phyloP scores from a whole-genome alignment of 2,113 vertebrate genomes.

The Porphyrio hochstetteri region DNA sequence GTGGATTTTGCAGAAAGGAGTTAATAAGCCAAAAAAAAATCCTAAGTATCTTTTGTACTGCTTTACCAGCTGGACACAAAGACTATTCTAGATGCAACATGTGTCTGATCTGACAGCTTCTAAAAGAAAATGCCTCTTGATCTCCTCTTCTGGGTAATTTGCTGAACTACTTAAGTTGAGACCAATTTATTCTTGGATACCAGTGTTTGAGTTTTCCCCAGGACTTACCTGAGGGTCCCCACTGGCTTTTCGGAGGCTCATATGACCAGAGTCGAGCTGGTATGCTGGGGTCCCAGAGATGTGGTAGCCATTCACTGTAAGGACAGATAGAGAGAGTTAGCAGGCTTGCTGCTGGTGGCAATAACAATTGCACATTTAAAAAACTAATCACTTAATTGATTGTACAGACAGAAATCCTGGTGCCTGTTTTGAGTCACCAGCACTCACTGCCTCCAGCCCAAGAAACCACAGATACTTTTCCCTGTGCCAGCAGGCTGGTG shows the following conservation, averaged over 20 bases:
- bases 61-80: not conserved
- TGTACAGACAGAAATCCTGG: not conserved
- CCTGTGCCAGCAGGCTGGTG: not conserved
- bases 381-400: not conserved
- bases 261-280: constrained; percentile 83
- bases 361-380: not conserved
- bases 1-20: not conserved
- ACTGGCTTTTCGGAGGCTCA: constrained; percentile 82
- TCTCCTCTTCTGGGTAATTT: not conserved
- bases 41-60: not conserved
- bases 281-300: constrained; percentile 83
- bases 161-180: not conserved
- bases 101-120: not conserved
- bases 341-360: not conserved
- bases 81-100: not conserved
- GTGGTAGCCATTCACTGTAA: constrained; percentile 95
- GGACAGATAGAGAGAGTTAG: constrained; percentile 50
- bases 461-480: not conserved
- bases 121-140: not conserved
- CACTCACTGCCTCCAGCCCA: not conserved
- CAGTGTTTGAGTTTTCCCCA: not conserved
- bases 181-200: not conserved
- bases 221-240: constrained; percentile 87
- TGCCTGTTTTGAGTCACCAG: not conserved
- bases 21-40: not conserved